phyloP scores from a whole-genome alignment of 2,113 vertebrate genomes.

The Actenoides hombroni region DNA sequence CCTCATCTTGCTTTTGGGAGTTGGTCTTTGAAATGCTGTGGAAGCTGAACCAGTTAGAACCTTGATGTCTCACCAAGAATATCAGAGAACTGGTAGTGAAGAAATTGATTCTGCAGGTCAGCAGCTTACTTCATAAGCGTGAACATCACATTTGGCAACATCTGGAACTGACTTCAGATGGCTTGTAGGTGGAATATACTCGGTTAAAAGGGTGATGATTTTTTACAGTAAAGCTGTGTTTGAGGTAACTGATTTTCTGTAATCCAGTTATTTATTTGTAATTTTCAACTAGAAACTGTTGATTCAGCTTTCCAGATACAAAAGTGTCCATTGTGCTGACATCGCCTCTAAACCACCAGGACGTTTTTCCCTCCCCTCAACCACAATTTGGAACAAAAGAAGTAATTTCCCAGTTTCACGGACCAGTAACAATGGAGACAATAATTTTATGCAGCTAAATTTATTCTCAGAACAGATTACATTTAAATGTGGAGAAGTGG shows the following conservation, averaged over 20 bases:
- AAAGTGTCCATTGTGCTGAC: neutral
- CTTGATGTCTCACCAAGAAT: neutral
- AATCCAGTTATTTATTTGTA: neutral
- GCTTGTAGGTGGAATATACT: neutral
- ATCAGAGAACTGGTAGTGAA: neutral
- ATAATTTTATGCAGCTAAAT: slow-evolving; percentile 74
- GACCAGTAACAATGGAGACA: slow-evolving; percentile 65
- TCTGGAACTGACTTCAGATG: neutral
- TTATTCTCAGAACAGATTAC: slow-evolving; percentile 95
- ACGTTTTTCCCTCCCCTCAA: neutral
- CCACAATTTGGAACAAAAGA: neutral
- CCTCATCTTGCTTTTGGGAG: neutral
- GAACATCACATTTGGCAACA: neutral
- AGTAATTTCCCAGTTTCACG: neutral
- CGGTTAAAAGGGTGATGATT: neutral
- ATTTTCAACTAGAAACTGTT: neutral
- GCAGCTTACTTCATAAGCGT: neutral
- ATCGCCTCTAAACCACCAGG: neutral
- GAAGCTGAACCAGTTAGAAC: neutral
- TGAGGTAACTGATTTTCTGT: neutral
- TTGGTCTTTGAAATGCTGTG: neutral
- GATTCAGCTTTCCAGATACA: neutral
- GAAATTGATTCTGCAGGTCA: neutral
- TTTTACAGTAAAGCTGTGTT: neutral
- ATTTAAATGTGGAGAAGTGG: slow-evolving; percentile 85